These are phyloP conservation scores for Thelaira solivaga DNA, from an alignment of 2,888 invertebrate species.

Conservation along the genomic window DNA sequence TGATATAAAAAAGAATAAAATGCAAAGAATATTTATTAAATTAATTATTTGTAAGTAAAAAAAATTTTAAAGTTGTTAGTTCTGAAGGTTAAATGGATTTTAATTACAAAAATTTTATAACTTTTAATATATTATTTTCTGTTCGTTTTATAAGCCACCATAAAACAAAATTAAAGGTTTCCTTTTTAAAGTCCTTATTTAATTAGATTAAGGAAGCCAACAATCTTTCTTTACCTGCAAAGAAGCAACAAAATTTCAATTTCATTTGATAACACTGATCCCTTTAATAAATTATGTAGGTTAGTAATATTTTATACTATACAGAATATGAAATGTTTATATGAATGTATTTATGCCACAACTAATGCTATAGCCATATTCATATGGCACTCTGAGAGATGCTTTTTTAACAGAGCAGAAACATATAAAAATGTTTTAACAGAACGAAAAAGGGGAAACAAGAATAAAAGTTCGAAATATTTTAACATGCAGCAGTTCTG, in stretches of 20 bases:
- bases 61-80: too few species aligned
- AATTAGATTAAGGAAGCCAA: too few species aligned
- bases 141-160: too few species aligned
- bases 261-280: conserved; percentile 23
- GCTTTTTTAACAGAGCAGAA: neutral
- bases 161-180: too few species aligned
- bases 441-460: neutral
- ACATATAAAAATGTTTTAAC: neutral
- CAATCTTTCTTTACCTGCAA: too few species aligned
- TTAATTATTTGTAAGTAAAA: too few species aligned
- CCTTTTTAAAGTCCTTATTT: too few species aligned
- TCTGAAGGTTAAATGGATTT: too few species aligned
- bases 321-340: neutral
- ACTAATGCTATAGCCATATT: neutral
- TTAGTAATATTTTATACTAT: conserved; percentile 17
- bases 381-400: neutral
- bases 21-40: too few species aligned
- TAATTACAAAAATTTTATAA: too few species aligned
- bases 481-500: neutral
- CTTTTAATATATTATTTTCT: too few species aligned
- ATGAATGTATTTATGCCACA: neutral
- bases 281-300: conserved; percentile 29
- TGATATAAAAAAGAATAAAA: too few species aligned
- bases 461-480: neutral
- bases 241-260: neutral